Percentiles rank a stretch among this genome's conserved stretches.
phyloP scores from a whole-genome alignment of 2,113 vertebrate genomes.

The Takifugu flavidus region DNA sequence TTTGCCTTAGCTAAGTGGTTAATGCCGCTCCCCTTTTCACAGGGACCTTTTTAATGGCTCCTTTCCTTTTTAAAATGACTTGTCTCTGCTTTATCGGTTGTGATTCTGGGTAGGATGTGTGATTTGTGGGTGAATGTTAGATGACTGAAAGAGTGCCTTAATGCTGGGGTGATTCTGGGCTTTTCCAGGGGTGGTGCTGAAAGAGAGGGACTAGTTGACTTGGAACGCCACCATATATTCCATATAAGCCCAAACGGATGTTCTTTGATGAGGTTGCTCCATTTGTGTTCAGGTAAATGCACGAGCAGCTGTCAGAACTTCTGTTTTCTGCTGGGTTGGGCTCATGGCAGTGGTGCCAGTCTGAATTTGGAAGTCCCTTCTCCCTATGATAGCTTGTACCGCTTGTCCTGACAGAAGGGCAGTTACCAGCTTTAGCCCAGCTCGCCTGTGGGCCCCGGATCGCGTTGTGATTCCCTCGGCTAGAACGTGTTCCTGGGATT shows the following conservation, averaged over 20 bases:
- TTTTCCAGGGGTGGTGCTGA: constrained; percentile 32
- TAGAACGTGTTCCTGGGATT: constrained; percentile 60
- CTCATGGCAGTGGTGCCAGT: constrained; percentile 64
- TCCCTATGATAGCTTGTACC: constrained; percentile 56
- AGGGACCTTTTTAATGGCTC: constrained; percentile 25
- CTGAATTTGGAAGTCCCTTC: constrained; percentile 58
- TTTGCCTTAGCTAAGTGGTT: constrained; percentile 46
- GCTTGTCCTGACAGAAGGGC: constrained; percentile 59
- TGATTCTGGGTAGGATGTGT: too few species aligned
- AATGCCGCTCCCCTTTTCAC: constrained; percentile 57
- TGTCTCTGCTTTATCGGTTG: neutral
- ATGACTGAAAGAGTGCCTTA: neutral
- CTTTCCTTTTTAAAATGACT: constrained; percentile 27
- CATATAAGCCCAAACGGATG: constrained; percentile 14
- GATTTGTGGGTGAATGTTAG: too few species aligned
- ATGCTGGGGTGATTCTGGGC: constrained; percentile 3
- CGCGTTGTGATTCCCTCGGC: constrained; percentile 32
- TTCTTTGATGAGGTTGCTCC: constrained; percentile 12
- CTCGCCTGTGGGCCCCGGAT: constrained; percentile 31
- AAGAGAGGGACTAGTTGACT: too few species aligned
- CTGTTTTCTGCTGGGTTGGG: constrained; percentile 61
- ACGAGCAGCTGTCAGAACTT: constrained; percentile 66
- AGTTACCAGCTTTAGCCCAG: constrained; percentile 31
- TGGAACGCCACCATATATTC: too few species aligned
- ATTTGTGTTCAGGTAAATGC: constrained; percentile 58